Evolutionary conservation across 2,888 invertebrate species (phyloP).

Genomic region (Meghimatium bilineatum): DNA sequence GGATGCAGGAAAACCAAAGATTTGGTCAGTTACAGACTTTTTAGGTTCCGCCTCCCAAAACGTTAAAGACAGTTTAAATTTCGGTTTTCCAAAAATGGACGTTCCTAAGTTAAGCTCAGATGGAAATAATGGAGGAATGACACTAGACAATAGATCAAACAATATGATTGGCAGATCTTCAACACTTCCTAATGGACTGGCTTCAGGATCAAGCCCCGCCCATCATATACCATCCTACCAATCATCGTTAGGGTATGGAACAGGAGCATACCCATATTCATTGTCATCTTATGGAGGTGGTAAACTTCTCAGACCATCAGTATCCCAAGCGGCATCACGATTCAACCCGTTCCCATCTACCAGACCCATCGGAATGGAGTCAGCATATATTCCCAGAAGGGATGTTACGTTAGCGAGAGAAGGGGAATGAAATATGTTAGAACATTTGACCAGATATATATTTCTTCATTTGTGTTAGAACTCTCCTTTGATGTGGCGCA

Average conservation of each 20-base stretch:
- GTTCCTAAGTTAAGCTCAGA: constrained; percentile 20
- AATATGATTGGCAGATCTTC: constrained; percentile 31
- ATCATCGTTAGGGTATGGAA: constrained; percentile 40
- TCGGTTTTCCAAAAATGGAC: constrained; percentile 32
- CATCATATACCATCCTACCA: constrained; percentile 45
- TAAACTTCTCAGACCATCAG: constrained; percentile 38
- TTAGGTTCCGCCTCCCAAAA: constrained; percentile 46
- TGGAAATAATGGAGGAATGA: not conserved
- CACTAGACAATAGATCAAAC: constrained; percentile 2
- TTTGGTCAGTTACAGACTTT: constrained; percentile 68
- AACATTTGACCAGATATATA: no score
- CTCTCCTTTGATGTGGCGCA: no score
- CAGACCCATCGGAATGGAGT: constrained; percentile 42
- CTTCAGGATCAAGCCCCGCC: constrained; percentile 26
- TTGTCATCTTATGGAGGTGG: constrained; percentile 42
- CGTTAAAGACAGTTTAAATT: constrained; percentile 17
- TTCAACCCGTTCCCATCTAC: constrained; percentile 45
- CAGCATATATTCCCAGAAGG: constrained; percentile 30
- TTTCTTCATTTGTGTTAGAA: no score
- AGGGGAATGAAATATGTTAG: constrained; percentile 17
- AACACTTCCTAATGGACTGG: constrained; percentile 32
- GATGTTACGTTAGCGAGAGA: constrained; percentile 35
- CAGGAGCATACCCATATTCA: constrained; percentile 41
- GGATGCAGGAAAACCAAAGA: constrained; percentile 62
- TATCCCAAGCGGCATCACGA: constrained; percentile 29